phyloP scores from a whole-genome alignment of 2,888 invertebrate genomes.

The Beris morrisii region DNA sequence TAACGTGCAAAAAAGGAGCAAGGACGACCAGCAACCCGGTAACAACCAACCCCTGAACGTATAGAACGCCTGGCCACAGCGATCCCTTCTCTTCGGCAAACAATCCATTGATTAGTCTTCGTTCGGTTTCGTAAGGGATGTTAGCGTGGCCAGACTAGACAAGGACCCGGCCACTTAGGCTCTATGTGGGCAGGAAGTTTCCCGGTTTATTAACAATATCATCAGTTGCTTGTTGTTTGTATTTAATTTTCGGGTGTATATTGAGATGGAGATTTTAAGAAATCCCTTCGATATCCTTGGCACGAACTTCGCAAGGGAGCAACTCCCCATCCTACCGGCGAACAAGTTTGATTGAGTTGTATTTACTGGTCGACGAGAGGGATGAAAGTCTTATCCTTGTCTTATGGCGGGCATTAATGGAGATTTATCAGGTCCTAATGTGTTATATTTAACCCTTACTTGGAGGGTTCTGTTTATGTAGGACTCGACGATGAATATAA shows the following conservation, averaged over 20 bases:
- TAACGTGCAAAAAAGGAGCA: slow-evolving; percentile 18
- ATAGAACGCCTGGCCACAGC: slow-evolving; percentile 10
- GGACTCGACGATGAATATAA: slow-evolving; percentile 33
- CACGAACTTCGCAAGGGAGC: no score
- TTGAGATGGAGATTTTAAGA: slow-evolving; percentile 34
- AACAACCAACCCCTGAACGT: slow-evolving; percentile 7
- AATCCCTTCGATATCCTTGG: slow-evolving; percentile 25
- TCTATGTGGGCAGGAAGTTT: slow-evolving; percentile 14
- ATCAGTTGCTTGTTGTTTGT: slow-evolving; percentile 39
- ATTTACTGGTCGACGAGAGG: slow-evolving; percentile 13
- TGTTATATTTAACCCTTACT: slow-evolving; percentile 37
- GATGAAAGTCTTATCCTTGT: slow-evolving; percentile 29
- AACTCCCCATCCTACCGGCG: neutral
- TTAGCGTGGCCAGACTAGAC: no score
- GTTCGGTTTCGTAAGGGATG: slow-evolving; percentile 28
- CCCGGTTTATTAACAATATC: slow-evolving; percentile 38
- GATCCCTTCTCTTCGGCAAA: slow-evolving; percentile 16
- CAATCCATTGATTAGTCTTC: slow-evolving; percentile 32
- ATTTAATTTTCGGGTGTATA: slow-evolving; percentile 37
- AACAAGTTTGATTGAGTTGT: slow-evolving; percentile 21
- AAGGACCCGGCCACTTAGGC: neutral
- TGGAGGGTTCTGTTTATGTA: slow-evolving; percentile 31
- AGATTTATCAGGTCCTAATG: slow-evolving; percentile 39
- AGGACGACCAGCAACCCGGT: neutral
- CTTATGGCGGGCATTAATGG: slow-evolving; percentile 36